Conservation (phyloP, 2,113 vertebrate genomes). For the Ardeotis arabs region DNA sequence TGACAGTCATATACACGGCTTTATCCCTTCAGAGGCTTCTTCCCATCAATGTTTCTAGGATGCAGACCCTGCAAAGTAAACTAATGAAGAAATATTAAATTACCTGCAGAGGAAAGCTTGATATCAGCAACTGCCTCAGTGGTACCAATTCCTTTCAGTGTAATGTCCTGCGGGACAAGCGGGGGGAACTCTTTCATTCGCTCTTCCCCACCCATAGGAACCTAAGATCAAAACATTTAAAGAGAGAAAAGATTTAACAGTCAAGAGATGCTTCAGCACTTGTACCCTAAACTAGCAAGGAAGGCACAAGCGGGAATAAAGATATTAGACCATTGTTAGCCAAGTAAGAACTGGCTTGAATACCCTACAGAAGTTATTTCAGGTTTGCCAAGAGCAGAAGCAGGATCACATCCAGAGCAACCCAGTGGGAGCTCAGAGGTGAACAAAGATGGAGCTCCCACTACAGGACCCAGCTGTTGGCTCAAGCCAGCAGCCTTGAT, state of each 20-base stretch:
- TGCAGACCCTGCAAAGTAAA: background rate
- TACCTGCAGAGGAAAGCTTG: conserved; percentile 93
- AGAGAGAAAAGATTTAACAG: background rate
- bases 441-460: background rate
- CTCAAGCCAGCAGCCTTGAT: background rate
- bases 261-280: background rate
- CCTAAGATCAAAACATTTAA: conserved; percentile 64
- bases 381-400: background rate
- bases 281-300: background rate
- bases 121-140: conserved; percentile 88
- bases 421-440: background rate
- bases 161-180: conserved; percentile 83
- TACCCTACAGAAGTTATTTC: background rate
- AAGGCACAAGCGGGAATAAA: background rate
- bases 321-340: background rate
- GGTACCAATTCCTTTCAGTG: conserved; percentile 76
- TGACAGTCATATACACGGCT: background rate
- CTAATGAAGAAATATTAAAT: background rate
- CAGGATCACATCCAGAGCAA: background rate
- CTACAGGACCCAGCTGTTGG: background rate
- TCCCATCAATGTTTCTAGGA: background rate
- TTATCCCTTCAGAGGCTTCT: background rate
- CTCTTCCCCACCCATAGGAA: conserved; percentile 88
- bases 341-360: background rate
- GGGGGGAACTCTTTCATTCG: conserved; percentile 88